phyloP scores from a whole-genome alignment of 2,888 invertebrate species.

The Nemotelus pantherinus region DNA sequence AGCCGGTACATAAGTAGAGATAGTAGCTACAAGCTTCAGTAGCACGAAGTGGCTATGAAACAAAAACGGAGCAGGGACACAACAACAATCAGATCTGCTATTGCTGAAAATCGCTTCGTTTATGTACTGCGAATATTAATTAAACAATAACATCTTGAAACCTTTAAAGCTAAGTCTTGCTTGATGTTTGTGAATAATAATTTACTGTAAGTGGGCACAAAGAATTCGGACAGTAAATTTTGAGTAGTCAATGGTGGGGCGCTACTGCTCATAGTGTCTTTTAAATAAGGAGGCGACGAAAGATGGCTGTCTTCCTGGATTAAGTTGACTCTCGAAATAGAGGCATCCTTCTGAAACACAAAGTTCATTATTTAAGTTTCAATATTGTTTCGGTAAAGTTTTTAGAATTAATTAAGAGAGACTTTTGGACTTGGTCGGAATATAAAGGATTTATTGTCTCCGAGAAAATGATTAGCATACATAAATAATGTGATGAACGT shows the following conservation, averaged over 20 bases:
- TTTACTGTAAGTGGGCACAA: slow-evolving; percentile 20
- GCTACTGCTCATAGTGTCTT: no score
- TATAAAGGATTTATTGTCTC: not conserved
- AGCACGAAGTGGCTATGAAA: not conserved
- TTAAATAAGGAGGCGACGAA: slow-evolving; percentile 11
- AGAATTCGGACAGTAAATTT: slow-evolving; percentile 13
- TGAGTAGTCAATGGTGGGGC: not conserved
- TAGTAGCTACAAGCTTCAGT: no score
- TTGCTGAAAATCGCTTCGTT: not conserved
- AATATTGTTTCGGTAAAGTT: slow-evolving; percentile 7
- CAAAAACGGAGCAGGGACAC: not conserved
- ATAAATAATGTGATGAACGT: no score
- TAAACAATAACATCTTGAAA: slow-evolving; percentile 27
- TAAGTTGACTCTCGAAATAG: not conserved
- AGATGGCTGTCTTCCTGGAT: slow-evolving; percentile 13
- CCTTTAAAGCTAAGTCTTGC: slow-evolving; percentile 19
- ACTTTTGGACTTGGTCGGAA: not conserved
- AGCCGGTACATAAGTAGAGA: not conserved
- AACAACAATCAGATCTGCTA: not conserved
- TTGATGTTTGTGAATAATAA: slow-evolving; percentile 38
- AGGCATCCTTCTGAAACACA: not conserved
- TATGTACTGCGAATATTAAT: slow-evolving; percentile 34
- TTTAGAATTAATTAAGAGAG: slow-evolving; percentile 13
- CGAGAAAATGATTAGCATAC: not conserved
- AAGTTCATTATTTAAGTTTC: slow-evolving; percentile 30